These are phyloP conservation scores for Pycnonotus jocosus DNA, from an alignment of 2,113 vertebrate genomes.

Conservation along the genomic window DNA sequence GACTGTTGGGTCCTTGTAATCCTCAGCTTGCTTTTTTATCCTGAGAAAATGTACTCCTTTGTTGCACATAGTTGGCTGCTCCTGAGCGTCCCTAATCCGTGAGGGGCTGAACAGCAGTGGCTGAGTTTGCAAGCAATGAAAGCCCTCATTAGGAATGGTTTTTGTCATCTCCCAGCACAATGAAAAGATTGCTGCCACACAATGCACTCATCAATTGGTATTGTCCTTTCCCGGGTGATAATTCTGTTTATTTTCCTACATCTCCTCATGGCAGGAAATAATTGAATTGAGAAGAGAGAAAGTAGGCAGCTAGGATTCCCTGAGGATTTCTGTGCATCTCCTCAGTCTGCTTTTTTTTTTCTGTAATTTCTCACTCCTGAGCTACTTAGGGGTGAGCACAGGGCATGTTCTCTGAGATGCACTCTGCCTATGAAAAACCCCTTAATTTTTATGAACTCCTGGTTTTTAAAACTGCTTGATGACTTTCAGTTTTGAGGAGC, in stretches of 20 bases:
- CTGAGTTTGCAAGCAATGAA: background rate
- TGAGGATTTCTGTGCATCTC: background rate
- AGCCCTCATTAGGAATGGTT: background rate
- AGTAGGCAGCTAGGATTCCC: background rate
- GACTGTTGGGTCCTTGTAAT: constrained; percentile 5
- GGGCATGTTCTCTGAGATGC: background rate
- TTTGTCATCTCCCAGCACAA: background rate
- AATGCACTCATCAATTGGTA: background rate
- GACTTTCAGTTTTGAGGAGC: background rate
- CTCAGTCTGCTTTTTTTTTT: background rate
- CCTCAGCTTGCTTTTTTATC: background rate
- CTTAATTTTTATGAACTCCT: background rate
- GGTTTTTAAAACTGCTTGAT: background rate
- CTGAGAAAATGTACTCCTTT: constrained; percentile 5
- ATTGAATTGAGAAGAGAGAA: background rate
- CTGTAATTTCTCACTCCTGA: background rate
- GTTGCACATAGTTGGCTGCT: background rate
- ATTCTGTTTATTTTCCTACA: background rate
- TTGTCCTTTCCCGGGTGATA: background rate
- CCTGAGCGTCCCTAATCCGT: background rate
- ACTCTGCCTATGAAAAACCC: background rate
- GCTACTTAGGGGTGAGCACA: background rate
- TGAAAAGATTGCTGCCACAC: background rate
- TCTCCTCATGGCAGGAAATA: background rate
- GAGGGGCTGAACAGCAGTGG: background rate